Conservation (phyloP, 2,113 vertebrate species). For the Promerops cafer region DNA sequence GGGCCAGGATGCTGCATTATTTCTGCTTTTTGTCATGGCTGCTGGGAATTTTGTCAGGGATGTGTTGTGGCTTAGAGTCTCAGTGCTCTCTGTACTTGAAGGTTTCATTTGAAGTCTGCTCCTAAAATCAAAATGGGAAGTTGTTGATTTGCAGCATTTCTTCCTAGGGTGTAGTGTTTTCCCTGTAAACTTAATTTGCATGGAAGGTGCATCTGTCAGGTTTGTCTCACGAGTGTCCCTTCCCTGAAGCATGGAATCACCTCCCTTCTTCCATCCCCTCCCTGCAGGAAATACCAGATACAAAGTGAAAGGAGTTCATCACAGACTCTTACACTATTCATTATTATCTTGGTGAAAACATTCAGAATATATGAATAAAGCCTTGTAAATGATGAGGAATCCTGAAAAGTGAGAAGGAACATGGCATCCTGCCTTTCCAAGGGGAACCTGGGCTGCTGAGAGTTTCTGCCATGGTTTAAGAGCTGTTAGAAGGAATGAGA, state of each 20-base stretch:
- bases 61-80: not conserved
- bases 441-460: not conserved
- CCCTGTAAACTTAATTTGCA: not conserved
- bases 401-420: not conserved
- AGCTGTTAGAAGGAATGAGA: not conserved
- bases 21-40: not conserved
- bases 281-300: not conserved
- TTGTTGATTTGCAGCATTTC: not conserved
- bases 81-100: not conserved
- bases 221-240: not conserved
- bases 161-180: not conserved
- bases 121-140: not conserved
- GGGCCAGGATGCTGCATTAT: not conserved
- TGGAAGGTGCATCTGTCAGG: not conserved
- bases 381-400: not conserved
- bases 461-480: not conserved
- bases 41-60: not conserved
- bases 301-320: not conserved
- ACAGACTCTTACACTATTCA: not conserved
- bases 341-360: not conserved
- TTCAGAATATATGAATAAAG: not conserved
- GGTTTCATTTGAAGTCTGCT: not conserved
- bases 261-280: not conserved
- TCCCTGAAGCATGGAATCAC: not conserved
- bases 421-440: not conserved